Conservation (phyloP, 2,113 vertebrate genomes). For the Ranitomeya imitator region DNA sequence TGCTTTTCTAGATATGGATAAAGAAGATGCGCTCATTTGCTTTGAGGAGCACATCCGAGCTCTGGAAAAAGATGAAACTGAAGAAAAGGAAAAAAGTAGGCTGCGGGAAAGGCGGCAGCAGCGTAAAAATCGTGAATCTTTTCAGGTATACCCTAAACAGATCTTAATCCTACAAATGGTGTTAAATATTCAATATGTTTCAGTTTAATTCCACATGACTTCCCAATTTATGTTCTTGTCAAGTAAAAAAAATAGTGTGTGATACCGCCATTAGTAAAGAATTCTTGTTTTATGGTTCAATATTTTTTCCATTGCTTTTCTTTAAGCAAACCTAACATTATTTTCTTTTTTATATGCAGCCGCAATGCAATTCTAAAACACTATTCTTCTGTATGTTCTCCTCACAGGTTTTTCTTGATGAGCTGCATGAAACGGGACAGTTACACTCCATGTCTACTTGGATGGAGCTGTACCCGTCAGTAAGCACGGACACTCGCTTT, state of each 20-base stretch:
- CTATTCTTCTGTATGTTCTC: neutral
- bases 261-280: no score
- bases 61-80: constrained; percentile 73
- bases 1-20: constrained; percentile 71
- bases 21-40: constrained; percentile 75
- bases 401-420: constrained; percentile 74
- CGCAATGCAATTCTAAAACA: neutral
- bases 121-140: constrained; percentile 75
- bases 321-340: neutral
- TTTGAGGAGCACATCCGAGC: constrained; percentile 76
- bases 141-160: constrained; percentile 66
- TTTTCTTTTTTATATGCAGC: neutral
- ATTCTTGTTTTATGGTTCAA: no score
- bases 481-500: constrained; percentile 75
- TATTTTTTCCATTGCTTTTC: neutral
- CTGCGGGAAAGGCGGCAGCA: constrained; percentile 73
- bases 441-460: constrained; percentile 77
- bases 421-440: constrained; percentile 74
- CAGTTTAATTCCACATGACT: no score
- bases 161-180: neutral
- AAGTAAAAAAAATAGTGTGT: no score
- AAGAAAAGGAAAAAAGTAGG: constrained; percentile 71
- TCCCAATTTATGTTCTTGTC: no score
- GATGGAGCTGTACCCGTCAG: constrained; percentile 75
- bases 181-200: neutral